Percentiles rank a stretch among this genome's conserved stretches.
These are phyloP conservation scores for Orthosia incerta DNA, from an alignment of 2,888 invertebrate species.

Conservation along the genomic window DNA sequence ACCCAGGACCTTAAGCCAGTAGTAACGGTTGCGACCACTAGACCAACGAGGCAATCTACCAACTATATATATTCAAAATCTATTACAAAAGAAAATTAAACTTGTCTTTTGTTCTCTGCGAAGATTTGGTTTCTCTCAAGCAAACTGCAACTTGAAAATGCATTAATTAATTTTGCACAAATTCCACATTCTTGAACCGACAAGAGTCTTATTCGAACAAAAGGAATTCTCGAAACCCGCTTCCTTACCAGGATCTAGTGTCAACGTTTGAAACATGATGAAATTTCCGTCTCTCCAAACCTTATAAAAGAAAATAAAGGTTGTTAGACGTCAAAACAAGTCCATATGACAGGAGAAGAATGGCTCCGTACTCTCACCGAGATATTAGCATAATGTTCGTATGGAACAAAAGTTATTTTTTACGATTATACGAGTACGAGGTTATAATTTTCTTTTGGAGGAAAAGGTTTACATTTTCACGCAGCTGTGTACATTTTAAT, in stretches of 20 bases:
- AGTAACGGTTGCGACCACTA: too few relatives aligned
- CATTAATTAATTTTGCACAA: conserved; percentile 51
- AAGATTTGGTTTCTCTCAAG: conserved; percentile 27
- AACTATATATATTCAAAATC: conserved; percentile 3
- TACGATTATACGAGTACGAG: conserved; percentile 63
- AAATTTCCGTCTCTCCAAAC: conserved; percentile 41
- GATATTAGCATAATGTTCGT: conserved; percentile 69
- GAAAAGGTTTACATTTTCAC: conserved; percentile 27
- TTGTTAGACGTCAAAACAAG: conserved; percentile 48
- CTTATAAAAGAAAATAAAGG: conserved; percentile 49
- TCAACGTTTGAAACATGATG: conserved; percentile 56
- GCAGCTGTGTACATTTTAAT: conserved; percentile 18
- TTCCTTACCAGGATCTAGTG: conserved; percentile 18
- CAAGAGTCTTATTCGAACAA: conserved; percentile 32
- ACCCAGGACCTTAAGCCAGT: too few relatives aligned
- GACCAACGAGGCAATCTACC: too few relatives aligned
- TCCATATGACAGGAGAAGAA: conserved; percentile 60
- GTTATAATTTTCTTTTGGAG: conserved; percentile 25
- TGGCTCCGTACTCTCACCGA: conserved; percentile 60
- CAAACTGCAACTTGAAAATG: conserved; percentile 45
- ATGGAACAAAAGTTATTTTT: conserved; percentile 70
- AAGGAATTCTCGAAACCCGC: conserved; percentile 22
- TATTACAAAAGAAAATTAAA: conserved; percentile 43
- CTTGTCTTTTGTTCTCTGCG: conserved; percentile 14
- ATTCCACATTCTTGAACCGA: conserved; percentile 2